Conservation (phyloP, 2,888 invertebrate genomes). For the Eristalis pertinax region DNA sequence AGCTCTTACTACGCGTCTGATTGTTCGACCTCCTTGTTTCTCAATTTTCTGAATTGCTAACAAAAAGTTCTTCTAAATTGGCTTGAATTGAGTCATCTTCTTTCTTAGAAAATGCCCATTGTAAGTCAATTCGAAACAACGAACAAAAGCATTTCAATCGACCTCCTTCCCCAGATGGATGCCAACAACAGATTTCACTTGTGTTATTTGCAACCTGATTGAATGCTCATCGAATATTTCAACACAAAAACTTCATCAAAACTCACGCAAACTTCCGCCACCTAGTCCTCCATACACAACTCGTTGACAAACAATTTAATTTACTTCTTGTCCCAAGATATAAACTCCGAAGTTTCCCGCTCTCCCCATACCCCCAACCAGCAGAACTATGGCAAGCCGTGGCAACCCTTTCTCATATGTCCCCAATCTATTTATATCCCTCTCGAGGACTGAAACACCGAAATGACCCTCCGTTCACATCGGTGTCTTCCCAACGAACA, state of each 20-base stretch:
- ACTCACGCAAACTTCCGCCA: not conserved
- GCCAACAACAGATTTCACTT: not conserved
- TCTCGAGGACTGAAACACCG: constrained; percentile 16
- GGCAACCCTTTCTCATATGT: constrained; percentile 35
- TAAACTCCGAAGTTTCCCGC: not conserved
- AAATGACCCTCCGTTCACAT: not conserved
- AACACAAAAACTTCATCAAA: not conserved
- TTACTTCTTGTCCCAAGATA: constrained; percentile 20
- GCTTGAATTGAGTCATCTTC: no score
- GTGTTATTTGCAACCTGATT: not conserved
- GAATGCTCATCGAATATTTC: not conserved
- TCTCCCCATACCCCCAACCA: no score
- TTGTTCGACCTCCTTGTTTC: not conserved
- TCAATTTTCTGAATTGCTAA: not conserved
- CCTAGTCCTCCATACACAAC: not conserved
- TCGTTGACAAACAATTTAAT: constrained; percentile 44
- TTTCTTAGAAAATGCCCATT: not conserved
- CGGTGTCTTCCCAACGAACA: not conserved
- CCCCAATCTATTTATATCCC: constrained; percentile 21
- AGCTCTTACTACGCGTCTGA: no score
- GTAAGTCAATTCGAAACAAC: not conserved
- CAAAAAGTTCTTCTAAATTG: not conserved
- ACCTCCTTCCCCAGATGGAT: not conserved
- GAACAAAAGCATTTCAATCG: not conserved
- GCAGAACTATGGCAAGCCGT: constrained; percentile 14